Evolutionary conservation across 2,888 invertebrate species (phyloP), one percentile per base, ranked within the genome.

Genomic region (Spisula solida): DNA sequence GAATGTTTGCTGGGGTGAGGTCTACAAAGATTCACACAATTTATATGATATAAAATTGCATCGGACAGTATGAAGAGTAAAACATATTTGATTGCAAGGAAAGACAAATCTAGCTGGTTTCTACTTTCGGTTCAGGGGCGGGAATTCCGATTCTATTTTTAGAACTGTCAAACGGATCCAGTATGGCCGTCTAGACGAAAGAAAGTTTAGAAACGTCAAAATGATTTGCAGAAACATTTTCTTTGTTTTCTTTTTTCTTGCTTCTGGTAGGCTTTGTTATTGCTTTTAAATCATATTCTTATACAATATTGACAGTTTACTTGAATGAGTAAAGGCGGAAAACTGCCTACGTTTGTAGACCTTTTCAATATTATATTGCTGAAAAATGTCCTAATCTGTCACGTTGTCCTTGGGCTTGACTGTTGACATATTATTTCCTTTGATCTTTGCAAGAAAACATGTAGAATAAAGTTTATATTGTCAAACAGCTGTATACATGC

Each of bases 111-210:
- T 25, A 34, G 34, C 18, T 31, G 29, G 20, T 34, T 41, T 25
- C 25, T 81, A 81, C 81, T 81, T 81, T 81, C 56, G 81, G 18
- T 82, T 82, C 60, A 56, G 20, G 31, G 16, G 10, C 29, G 5
- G 18, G 86, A 81, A 70, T 70, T 48, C 70, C 20, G 60, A 47
- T 8, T 81, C 66, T 86, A 86, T 86, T 86, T 81, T 51, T 86
- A 85, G 86, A 81, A 48, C 41, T 60, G 51, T 31, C 31, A 16
- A 51, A 51, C 60, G 86, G 86, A 86, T 47, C 48, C 66, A 86
- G 81, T 86, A 81, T 86, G 86, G 85, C 56, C 75, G 85, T 25
- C 70, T 82, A 82, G 70, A 47, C 70, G 4, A 25, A 29, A n/a
- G n/a, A n/a, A n/a, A n/a, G n/a, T n/a, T n/a, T n/a, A n/a, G 60